Evolutionary conservation across 2,888 invertebrate genomes (phyloP).

Genomic region (Endotricha flammealis): DNA sequence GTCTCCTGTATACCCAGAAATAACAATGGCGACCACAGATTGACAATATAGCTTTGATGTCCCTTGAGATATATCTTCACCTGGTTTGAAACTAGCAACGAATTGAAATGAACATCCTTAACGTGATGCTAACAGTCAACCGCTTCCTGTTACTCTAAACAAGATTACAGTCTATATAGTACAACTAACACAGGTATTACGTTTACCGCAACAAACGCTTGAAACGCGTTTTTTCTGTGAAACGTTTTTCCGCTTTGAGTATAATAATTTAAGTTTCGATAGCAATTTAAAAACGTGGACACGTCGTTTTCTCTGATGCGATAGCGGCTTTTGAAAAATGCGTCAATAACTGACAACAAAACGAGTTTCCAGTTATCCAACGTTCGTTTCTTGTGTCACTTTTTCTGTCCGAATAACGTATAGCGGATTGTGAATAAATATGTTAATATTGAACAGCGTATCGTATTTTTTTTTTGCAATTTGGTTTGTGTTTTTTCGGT

Average conservation of each 20-base stretch:
- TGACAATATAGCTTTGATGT: too few species aligned
- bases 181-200: too few species aligned
- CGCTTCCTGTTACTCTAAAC: too few species aligned
- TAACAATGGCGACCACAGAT: too few species aligned
- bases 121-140: too few species aligned
- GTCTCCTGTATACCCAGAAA: too few species aligned
- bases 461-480: slow-evolving; percentile 35
- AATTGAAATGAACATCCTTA: too few species aligned
- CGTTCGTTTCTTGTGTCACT: slow-evolving; percentile 30
- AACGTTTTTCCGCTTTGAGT: background rate
- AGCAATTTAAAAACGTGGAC: slow-evolving; percentile 7
- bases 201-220: background rate
- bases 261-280: background rate
- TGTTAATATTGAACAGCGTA: slow-evolving; percentile 34
- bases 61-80: too few species aligned
- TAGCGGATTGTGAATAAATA: slow-evolving; percentile 51
- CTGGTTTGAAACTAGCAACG: too few species aligned
- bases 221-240: background rate
- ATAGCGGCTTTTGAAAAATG: slow-evolving; percentile 33
- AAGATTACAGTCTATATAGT: too few species aligned
- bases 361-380: slow-evolving; percentile 29
- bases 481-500: slow-evolving; percentile 34
- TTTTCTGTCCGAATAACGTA: slow-evolving; percentile 42
- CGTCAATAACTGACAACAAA: slow-evolving; percentile 30
- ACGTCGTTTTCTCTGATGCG: slow-evolving; percentile 33